Evolutionary conservation across 2,888 invertebrate genomes (phyloP), one percentile per base, ranked within the genome.

Genomic region (Fragum fragum): DNA sequence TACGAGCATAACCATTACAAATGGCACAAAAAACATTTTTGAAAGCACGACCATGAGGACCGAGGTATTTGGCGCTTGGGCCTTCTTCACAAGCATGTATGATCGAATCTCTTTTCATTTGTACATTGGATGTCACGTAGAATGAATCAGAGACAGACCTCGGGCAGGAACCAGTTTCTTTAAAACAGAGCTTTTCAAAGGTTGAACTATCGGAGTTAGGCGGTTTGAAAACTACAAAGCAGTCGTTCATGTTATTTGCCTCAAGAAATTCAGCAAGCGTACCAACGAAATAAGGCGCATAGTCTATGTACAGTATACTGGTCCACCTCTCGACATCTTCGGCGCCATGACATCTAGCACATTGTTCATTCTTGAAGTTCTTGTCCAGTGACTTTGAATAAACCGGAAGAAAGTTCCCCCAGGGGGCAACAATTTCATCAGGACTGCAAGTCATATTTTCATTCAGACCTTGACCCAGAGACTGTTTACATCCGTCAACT

Each of bases 331-430:
- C n/a, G 16, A 11, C 32, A 26, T 32, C 61, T 14, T 14, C 32
- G 14, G 32, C 29, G 7, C 32, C 61, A 26, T 32, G 32, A 14
- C 29, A 61, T 16, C n/a, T 28, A 18, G 61, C 61, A 14, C 61
- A 61, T 1, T 29, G 18, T 61, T 29, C 32, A 26, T 61, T 61
- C 61, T 61, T 61, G 32, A 61, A 61, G 26, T 61, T 61, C 28
- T 18, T 26, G 32, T 61, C n/a, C 9, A 61, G n/a, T 26, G 61
- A 18, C n/a, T 29, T 61, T 18, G 61, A 61, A 18, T 61, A 61
- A 6, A 61, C 61, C 61, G 61, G 61, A 26, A 32, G 32, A n/a
- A 61, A 61, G n/a, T 61, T 32, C 11, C 61, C 61, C 61, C 61
- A 61, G 6, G 28, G 61, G 18, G 61, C 28, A 3, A 32, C 61